Evolutionary conservation across 2,113 vertebrate genomes (phyloP).

Genomic region (Psephotus haematonotus): DNA sequence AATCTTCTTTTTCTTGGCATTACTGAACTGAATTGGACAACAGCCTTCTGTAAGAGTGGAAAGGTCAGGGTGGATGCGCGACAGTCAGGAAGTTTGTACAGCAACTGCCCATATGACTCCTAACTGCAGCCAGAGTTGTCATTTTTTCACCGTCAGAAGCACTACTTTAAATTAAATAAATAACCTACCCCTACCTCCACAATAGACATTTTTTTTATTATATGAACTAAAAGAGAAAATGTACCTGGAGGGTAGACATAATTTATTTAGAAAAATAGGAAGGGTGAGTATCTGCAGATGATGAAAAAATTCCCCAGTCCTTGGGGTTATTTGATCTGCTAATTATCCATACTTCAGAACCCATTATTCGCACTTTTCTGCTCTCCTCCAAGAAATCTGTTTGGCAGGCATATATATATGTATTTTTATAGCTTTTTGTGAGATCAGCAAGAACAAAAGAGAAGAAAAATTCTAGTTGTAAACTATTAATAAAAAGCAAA

Average conservation of each 20-base stretch:
- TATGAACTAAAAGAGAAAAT: neutral
- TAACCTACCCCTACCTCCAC: neutral
- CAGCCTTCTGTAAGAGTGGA: neutral
- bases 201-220: slow-evolving; percentile 3
- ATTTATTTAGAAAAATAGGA: slow-evolving; percentile 43
- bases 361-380: slow-evolving; percentile 51
- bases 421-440: neutral
- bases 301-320: slow-evolving; percentile 25
- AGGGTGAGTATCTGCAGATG: slow-evolving; percentile 11
- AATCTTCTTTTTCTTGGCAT: neutral
- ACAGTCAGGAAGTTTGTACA: neutral
- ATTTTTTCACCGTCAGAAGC: slow-evolving; percentile 2
- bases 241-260: slow-evolving; percentile 3
- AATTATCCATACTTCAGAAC: slow-evolving; percentile 58
- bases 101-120: neutral
- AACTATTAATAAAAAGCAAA: neutral
- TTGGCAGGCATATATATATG: slow-evolving; percentile 26
- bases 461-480: neutral
- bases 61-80: neutral
- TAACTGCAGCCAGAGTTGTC: neutral
- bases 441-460: slow-evolving; percentile 47
- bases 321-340: slow-evolving; percentile 62
- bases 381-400: neutral
- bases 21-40: neutral
- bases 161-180: slow-evolving; percentile 14